Evolutionary conservation across 2,113 vertebrate genomes (phyloP).

Genomic region (Megaceryle torquata): DNA sequence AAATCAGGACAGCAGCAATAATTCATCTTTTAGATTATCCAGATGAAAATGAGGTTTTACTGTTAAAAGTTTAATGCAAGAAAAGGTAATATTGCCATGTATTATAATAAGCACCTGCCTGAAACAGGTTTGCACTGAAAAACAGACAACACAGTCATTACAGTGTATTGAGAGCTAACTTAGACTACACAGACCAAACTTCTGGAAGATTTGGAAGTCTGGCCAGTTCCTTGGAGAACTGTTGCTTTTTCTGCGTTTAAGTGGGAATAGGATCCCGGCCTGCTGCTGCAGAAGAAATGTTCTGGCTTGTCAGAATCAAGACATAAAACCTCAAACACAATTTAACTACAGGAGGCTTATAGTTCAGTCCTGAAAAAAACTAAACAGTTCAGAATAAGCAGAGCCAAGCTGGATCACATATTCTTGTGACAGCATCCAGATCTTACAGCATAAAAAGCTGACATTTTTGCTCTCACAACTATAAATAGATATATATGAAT

Average conservation of each 20-base stretch:
- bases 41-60: neutral
- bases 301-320: neutral
- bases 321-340: neutral
- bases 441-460: neutral
- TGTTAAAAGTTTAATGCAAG: neutral
- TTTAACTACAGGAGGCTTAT: neutral
- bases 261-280: neutral
- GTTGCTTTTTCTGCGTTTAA: neutral
- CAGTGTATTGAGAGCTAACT: neutral
- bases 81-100: neutral
- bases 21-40: neutral
- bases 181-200: neutral
- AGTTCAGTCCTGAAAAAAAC: neutral
- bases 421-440: neutral
- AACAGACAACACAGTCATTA: neutral
- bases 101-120: neutral
- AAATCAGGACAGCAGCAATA: neutral
- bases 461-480: neutral
- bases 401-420: neutral
- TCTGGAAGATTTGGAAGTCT: neutral
- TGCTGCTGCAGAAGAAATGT: neutral
- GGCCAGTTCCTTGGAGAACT: neutral
- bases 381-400: neutral
- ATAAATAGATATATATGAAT: neutral
- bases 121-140: neutral